phyloP scores from a whole-genome alignment of 2,113 vertebrate genomes.

The Triplophysa dalaica region DNA sequence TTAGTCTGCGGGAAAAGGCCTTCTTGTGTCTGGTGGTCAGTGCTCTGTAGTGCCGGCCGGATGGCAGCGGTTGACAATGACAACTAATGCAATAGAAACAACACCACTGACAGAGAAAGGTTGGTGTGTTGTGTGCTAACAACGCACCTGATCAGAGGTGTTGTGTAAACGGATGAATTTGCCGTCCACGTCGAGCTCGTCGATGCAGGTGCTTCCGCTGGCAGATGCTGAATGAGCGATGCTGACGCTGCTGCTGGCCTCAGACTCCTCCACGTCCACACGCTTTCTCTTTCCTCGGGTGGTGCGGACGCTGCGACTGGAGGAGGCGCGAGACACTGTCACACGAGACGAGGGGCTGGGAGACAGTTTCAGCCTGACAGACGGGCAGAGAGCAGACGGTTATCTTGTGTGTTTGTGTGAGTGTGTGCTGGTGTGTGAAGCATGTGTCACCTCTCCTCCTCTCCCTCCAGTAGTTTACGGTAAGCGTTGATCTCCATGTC shows the following conservation, averaged over 20 bases:
- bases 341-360: slow-evolving; percentile 83
- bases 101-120: too few relatives aligned
- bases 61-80: too few relatives aligned
- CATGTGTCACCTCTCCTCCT: slow-evolving; percentile 84
- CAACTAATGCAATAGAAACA: too few relatives aligned
- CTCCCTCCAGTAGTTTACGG: slow-evolving; percentile 87
- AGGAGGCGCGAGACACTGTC: slow-evolving; percentile 82
- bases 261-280: slow-evolving; percentile 82
- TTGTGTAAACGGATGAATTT: slow-evolving; percentile 89
- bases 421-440: too few relatives aligned
- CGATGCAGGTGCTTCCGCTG: slow-evolving; percentile 80
- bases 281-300: slow-evolving; percentile 85
- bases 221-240: slow-evolving; percentile 87
- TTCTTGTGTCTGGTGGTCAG: too few relatives aligned
- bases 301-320: slow-evolving; percentile 80
- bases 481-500: slow-evolving; percentile 94
- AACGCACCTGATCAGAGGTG: slow-evolving; percentile 78
- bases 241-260: slow-evolving; percentile 86
- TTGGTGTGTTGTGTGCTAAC: too few relatives aligned
- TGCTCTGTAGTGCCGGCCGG: too few relatives aligned
- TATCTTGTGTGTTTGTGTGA: too few relatives aligned
- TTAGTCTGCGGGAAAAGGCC: too few relatives aligned
- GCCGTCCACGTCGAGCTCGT: slow-evolving; percentile 88
- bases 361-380: slow-evolving; percentile 81
- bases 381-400: neutral